These are phyloP conservation scores for Erannis defoliaria DNA, from an alignment of 2,888 invertebrate genomes.

Conservation along the genomic window DNA sequence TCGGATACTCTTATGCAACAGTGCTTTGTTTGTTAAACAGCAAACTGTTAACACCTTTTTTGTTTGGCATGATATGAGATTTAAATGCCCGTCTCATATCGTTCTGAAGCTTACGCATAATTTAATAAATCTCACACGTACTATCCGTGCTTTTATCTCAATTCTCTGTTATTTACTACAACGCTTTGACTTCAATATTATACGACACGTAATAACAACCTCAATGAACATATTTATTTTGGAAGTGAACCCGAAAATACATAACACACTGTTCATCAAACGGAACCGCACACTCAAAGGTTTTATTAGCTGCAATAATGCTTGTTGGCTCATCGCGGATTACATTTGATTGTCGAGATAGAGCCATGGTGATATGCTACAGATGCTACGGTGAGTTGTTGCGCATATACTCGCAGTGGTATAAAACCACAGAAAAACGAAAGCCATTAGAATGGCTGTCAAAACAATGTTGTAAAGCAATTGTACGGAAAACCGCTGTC, in stretches of 20 bases:
- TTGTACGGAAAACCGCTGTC: no score
- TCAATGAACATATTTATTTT: not conserved
- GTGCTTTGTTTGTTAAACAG: conserved; percentile 71
- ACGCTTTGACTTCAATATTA: not conserved
- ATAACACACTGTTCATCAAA: not conserved
- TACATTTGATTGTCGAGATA: conserved; percentile 40
- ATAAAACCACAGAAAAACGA: no score
- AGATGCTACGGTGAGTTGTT: conserved; percentile 54
- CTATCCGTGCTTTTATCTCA: conserved; percentile 2
- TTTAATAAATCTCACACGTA: not conserved
- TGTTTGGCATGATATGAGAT: not conserved
- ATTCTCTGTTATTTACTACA: conserved; percentile 1
- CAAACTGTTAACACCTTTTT: conserved; percentile 49
- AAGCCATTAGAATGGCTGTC: no score
- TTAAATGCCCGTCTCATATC: not conserved
- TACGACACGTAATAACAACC: conserved; percentile 1
- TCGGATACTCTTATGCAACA: conserved; percentile 72
- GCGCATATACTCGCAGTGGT: conserved; percentile 44
- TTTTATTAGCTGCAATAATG: conserved; percentile 3
- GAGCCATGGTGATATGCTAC: conserved; percentile 44
- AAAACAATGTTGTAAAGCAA: no score
- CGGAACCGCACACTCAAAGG: not conserved
- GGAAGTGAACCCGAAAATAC: not conserved
- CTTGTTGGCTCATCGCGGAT: conserved; percentile 24
- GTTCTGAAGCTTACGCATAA: not conserved